phyloP scores from a whole-genome alignment of 2,113 vertebrate genomes.

The sheep (Ovis aries) region DNA sequence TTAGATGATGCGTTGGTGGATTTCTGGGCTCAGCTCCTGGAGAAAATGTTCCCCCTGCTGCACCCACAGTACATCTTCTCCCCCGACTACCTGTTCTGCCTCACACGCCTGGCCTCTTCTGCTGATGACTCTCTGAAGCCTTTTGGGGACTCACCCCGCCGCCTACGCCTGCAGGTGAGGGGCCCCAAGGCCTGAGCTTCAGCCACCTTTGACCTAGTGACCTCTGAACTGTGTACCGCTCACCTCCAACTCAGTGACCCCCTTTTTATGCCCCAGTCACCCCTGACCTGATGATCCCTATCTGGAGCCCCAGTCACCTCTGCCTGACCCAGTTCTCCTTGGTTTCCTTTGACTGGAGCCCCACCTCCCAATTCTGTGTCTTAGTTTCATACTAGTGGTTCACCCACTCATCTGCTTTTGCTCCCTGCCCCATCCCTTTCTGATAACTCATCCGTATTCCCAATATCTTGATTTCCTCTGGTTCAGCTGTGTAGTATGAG shows the following conservation, averaged over 20 bases:
- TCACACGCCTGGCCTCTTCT: conserved; percentile 78
- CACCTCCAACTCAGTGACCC: background rate
- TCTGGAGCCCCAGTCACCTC: background rate
- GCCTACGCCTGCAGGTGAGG: conserved; percentile 86
- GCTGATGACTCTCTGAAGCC: conserved; percentile 85
- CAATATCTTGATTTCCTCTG: background rate
- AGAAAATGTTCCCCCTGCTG: conserved; percentile 88
- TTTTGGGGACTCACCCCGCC: conserved; percentile 88
- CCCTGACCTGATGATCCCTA: background rate
- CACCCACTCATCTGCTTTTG: background rate
- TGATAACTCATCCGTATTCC: background rate
- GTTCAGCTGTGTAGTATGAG: background rate
- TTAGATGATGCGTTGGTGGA: conserved; percentile 88
- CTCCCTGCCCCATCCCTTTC: background rate
- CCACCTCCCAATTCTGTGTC: background rate
- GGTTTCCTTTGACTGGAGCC: background rate
- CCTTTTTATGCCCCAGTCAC: background rate
- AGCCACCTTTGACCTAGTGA: background rate
- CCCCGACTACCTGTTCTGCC: conserved; percentile 90
- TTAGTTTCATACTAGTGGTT: background rate
- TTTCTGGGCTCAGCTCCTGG: conserved; percentile 90
- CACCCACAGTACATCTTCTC: conserved; percentile 90
- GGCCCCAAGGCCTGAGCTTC: conserved; percentile 29
- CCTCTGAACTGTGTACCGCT: background rate
- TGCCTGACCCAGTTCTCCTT: background rate